Conservation (phyloP, 2,113 vertebrate genomes). For the Tetrao urogallus region DNA sequence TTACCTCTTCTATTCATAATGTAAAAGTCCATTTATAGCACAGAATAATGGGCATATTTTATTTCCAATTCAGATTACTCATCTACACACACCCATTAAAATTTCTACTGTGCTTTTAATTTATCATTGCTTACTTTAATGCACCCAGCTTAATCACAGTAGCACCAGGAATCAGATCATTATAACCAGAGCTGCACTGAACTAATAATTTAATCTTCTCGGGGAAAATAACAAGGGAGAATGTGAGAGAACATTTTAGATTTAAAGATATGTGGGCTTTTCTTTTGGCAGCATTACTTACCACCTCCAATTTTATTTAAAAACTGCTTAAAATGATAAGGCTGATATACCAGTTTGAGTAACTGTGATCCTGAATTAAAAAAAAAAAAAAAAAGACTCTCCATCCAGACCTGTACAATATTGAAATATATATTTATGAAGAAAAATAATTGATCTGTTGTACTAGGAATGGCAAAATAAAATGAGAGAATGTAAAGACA, state of each 20-base stretch:
- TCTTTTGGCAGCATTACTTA: neutral
- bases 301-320: neutral
- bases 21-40: constrained; percentile 69
- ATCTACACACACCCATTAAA: constrained; percentile 71
- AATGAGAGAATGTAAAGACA: neutral
- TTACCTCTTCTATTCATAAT: constrained; percentile 65
- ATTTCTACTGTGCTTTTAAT: constrained; percentile 74
- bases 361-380: neutral
- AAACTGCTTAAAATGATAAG: neutral
- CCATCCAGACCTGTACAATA: neutral
- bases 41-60: constrained; percentile 74
- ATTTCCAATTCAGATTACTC: constrained; percentile 78
- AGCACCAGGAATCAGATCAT: constrained; percentile 64
- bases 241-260: neutral
- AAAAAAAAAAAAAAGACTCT: neutral
- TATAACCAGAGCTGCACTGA: constrained; percentile 55
- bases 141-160: constrained; percentile 63
- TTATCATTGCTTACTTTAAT: constrained; percentile 74
- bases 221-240: neutral
- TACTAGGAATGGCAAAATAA: neutral
- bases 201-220: constrained; percentile 61
- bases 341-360: neutral
- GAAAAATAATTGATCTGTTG: neutral
- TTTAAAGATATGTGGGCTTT: neutral
- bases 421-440: neutral